These are phyloP conservation scores for Melanerpes aurifrons DNA, from an alignment of 2,113 vertebrate species.

Conservation along the genomic window DNA sequence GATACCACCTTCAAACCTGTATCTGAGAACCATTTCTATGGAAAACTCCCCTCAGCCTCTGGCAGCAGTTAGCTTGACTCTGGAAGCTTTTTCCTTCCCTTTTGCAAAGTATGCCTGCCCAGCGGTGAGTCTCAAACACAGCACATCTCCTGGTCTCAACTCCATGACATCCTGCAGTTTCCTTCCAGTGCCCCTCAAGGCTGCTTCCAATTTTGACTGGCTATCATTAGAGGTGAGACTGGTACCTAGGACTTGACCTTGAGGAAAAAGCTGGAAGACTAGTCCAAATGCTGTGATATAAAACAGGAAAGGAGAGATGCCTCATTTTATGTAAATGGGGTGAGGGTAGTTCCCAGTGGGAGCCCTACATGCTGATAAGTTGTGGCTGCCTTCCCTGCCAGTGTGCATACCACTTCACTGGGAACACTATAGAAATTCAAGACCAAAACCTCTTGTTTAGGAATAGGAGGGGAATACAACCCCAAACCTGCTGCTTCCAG, in stretches of 20 bases:
- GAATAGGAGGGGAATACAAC: neutral
- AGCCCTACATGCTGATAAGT: neutral
- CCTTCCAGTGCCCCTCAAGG: neutral
- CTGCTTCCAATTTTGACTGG: neutral
- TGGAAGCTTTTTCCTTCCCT: neutral
- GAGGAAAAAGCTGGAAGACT: neutral
- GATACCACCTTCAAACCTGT: neutral
- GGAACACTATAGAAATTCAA: too few species aligned
- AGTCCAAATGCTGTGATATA: too few species aligned
- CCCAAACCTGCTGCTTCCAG: neutral
- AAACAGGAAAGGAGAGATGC: neutral
- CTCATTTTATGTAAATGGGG: neutral
- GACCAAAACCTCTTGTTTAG: too few species aligned
- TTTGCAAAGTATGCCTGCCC: neutral
- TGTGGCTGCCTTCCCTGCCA: neutral
- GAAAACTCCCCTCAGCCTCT: neutral
- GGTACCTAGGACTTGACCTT: neutral
- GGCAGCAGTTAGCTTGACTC: neutral
- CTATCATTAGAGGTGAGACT: neutral
- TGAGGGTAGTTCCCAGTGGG: neutral
- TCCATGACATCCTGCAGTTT: accelerated
- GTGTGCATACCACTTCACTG: too few species aligned
- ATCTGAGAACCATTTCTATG: neutral
- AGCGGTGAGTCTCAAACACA: accelerated
- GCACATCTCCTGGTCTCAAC: neutral